These are phyloP conservation scores for Jaculus jaculus DNA, from an alignment of 2,113 vertebrate genomes.

Conservation along the genomic window DNA sequence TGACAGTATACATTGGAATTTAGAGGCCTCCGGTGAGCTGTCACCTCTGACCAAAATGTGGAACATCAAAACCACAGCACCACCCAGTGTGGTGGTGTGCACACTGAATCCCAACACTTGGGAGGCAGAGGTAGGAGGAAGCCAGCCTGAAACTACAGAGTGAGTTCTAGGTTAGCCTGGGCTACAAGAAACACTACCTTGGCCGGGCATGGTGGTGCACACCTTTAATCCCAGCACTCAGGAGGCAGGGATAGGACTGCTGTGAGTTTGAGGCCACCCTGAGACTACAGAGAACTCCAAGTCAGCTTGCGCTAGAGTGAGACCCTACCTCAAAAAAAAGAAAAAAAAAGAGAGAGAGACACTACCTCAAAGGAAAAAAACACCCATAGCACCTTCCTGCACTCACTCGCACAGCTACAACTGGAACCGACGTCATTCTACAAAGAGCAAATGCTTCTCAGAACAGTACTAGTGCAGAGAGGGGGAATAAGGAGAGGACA, in stretches of 20 bases:
- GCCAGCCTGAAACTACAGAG: background rate
- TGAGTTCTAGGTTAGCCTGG: background rate
- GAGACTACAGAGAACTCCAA: too few relatives aligned
- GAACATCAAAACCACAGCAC: background rate
- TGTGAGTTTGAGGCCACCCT: background rate
- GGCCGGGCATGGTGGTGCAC: too few relatives aligned
- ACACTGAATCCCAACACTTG: background rate
- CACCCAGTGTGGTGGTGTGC: too few relatives aligned
- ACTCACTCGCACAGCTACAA: background rate
- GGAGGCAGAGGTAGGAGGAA: background rate
- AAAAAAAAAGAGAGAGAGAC: too few relatives aligned
- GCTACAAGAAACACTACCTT: background rate
- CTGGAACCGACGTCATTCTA: accelerated
- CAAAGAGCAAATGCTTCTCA: background rate
- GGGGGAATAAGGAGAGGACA: background rate
- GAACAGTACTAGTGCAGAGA: background rate
- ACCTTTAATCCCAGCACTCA: background rate
- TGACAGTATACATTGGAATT: background rate
- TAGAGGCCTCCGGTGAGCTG: background rate
- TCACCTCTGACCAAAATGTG: background rate
- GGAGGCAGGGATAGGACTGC: background rate
- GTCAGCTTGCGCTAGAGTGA: background rate
- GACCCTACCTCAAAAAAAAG: too few relatives aligned
- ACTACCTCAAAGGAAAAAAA: too few relatives aligned
- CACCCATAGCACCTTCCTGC: too few relatives aligned